These are phyloP conservation scores for Aradophagus sp. DNA, from an alignment of 1,140 invertebrate species.

Conservation along the genomic window DNA sequence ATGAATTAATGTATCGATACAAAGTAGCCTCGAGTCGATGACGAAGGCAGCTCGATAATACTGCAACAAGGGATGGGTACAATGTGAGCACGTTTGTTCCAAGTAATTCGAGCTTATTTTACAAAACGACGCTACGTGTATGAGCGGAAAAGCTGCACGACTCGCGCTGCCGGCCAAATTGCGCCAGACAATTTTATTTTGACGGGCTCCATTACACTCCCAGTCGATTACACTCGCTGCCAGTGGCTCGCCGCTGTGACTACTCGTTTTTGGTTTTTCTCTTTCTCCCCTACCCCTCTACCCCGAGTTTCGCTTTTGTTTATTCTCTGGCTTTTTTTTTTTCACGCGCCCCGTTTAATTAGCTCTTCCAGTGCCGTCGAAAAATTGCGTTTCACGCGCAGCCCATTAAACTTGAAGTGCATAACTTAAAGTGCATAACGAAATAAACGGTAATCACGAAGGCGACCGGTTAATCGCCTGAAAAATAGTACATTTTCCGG, in stretches of 20 bases:
- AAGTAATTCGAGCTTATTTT: too few species aligned
- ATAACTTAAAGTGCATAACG: slow-evolving; percentile 11
- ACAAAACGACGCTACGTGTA: too few species aligned
- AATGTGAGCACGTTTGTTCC: too few species aligned
- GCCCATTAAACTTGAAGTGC: slow-evolving; percentile 23
- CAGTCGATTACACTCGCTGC: too few species aligned
- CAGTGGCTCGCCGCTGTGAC: too few species aligned
- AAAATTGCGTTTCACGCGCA: slow-evolving; percentile 18
- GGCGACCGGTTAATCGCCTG: slow-evolving; percentile 20
- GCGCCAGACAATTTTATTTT: slow-evolving; percentile 47
- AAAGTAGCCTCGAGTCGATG: too few species aligned
- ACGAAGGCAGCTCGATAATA: too few species aligned
- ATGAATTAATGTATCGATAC: too few species aligned
- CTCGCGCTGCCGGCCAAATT: slow-evolving; percentile 46
- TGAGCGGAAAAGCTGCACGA: too few species aligned
- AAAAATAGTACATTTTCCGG: slow-evolving; percentile 18
- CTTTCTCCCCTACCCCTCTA: slow-evolving; percentile 39
- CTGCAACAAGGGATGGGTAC: too few species aligned
- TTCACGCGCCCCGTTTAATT: slow-evolving; percentile 28
- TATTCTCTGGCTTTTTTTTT: slow-evolving; percentile 10
- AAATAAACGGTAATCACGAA: slow-evolving; percentile 12
- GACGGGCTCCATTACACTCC: too few species aligned
- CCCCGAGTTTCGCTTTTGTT: slow-evolving; percentile 6
- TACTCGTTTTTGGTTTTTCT: too few species aligned
- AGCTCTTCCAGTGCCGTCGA: slow-evolving; percentile 33